Base-by-base conservation (phyloP, 2,113 vertebrate genomes). In the Sinosuthora webbiana region DNA sequence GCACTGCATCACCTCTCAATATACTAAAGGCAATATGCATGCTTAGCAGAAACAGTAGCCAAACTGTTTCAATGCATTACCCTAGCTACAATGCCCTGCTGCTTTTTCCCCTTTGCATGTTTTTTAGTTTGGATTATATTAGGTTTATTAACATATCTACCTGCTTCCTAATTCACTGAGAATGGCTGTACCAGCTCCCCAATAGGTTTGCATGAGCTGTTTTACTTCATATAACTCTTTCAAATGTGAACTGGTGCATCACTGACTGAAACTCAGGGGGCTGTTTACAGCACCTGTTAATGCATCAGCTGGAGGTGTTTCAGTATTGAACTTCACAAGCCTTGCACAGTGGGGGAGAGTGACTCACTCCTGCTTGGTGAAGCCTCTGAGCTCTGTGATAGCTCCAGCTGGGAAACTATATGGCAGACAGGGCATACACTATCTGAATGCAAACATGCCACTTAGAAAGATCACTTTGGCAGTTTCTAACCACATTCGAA, bases 221-320 rank as follows among this genome's bases (percentile, higher is more conserved):
- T 78, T 33, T 28, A 39, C 30, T 87, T 77, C 31, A 60, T 39
- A 35, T 1, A 41, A 70, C 53, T 59, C 49, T 52, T 56, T 37
- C 62, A n/a, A 86, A 53, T 19, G 75, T 84, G 35, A 68, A 52
- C 65, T 84, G 83, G 57, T 25, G 37, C 11, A 19, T 23, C 90
- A 52, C 70, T 57, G 37, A 49, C 73, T 79, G 16, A 17, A 69
- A 47, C n/a, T 37, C 8, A 5, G 60, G 55, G 83, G 70, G 19
- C 9, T 57, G 27, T 86, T 92, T 82, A 80, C 44, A 85, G 85
- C 93, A 96, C 89, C 89, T 95, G 83, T 42, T 81, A 69, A 64
- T 5, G 55, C 84, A 86, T 28, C 35, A 59, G 1, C 71, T 6
- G 10, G 53, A 63, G 33, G 18, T 10, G 50, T 19, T 78, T 37